Evolutionary conservation across 2,113 vertebrate genomes (phyloP).

Genomic region (Sigmodon hispidus): DNA sequence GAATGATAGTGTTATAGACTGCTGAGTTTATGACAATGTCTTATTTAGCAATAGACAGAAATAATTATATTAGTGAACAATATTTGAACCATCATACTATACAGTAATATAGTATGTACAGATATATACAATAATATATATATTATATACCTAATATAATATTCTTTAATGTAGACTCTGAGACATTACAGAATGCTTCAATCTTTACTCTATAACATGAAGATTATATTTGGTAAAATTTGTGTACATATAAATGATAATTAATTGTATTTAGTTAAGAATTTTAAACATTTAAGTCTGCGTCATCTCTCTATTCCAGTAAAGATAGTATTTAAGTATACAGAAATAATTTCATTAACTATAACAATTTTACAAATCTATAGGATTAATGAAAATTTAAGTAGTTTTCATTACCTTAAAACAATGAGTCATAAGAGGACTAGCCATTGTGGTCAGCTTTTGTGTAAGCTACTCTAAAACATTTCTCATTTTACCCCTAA

Average conservation of each 20-base stretch:
- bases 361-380: background rate
- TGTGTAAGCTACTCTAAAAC: accelerated
- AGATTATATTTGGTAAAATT: background rate
- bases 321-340: background rate
- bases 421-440: background rate
- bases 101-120: no score
- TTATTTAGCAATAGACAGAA: background rate
- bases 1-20: background rate
- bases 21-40: background rate
- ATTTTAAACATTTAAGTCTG: background rate
- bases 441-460: background rate
- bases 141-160: no score
- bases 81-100: background rate
- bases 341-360: background rate
- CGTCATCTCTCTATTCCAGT: background rate
- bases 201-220: background rate
- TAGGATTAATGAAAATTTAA: background rate
- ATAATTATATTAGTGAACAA: background rate
- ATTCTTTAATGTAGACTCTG: background rate
- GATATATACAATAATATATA: no score
- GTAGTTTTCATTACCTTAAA: background rate
- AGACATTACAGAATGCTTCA: background rate
- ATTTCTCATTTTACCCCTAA: background rate
- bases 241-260: background rate
- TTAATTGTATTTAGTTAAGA: background rate